Base-by-base conservation (phyloP, 2,113 vertebrate species). In the Heterotis niloticus region DNA sequence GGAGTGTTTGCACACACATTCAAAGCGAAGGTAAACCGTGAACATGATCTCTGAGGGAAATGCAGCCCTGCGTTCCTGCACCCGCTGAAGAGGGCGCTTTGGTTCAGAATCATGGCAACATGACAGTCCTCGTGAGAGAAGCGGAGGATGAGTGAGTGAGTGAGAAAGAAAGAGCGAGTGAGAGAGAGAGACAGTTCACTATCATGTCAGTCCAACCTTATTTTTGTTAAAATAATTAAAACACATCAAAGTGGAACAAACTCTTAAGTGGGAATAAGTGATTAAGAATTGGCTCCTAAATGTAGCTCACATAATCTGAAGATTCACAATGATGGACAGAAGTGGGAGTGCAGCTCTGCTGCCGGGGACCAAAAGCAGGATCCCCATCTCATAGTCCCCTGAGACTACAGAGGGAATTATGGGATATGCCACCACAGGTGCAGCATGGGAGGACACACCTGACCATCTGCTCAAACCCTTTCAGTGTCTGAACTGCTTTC, bases 191-290 rank as follows among this genome's bases (percentile, higher is more conserved):
- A 4, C 72, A 80, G 59, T 75, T 80, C 83, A 66, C 79, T 83
- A 72, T 13, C 57, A 76, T n/a, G n/a, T n/a, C 84, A 81, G 81
- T 74, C 80, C 84, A 78, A 57, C 81, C 84, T 81, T 85, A 88
- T 86, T 81, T 71, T 59, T 76, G 81, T 87, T 85, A 82, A 87
- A 78, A 84, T 85, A 86, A 89, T 89, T 84, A 82, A 68, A 85
- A 75, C 75, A 80, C 86, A 89, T 87, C 69, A 83, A 76, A 66
- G 84, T 83, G 86, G 78, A 84, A 82, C 80, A 73, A 2, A 54
- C 83, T 83, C 88, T 86, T 87, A 88, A 84, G 86, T 78, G 85
- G 78, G 85, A 86, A 87, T 78, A 80, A 81, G 64, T 80, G 65
- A 77, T 85, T 85, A 83, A 84, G 78, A 73, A 81, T 82, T 75